phyloP scores from a whole-genome alignment of 2,113 vertebrate species.

The human region DNA sequence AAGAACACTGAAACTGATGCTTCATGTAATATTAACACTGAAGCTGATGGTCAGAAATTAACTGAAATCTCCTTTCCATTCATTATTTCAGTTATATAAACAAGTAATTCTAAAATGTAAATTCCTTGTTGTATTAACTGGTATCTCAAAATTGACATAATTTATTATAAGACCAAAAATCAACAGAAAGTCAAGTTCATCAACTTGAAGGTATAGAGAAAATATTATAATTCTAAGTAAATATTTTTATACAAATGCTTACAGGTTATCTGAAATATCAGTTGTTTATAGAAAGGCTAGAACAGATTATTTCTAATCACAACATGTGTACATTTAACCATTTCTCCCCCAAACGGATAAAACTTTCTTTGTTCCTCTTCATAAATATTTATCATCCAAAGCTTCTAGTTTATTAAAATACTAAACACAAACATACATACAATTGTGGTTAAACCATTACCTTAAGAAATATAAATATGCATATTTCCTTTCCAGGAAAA shows the following conservation, averaged over 20 bases:
- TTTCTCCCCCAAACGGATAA: conserved; percentile 11
- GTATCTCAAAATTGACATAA: background rate
- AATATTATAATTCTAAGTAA: conserved; percentile 16
- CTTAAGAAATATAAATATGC: conserved; percentile 26
- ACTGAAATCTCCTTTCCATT: background rate
- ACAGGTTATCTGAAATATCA: background rate
- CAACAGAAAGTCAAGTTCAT: background rate
- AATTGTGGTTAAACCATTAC: background rate
- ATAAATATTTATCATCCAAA: background rate
- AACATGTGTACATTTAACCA: background rate
- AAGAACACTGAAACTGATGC: background rate
- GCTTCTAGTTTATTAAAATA: conserved; percentile 39
- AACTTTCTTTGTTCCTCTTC: background rate
- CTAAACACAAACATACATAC: background rate
- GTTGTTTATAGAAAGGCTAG: background rate
- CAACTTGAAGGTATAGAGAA: background rate
- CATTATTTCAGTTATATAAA: background rate
- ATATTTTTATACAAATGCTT: background rate
- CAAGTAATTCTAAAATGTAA: conserved; percentile 41
- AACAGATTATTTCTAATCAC: conserved; percentile 32
- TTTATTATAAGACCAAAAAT: background rate
- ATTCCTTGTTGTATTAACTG: background rate
- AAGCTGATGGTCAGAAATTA: conserved; percentile 12
- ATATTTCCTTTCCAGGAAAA: conserved; percentile 31
- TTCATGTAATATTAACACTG: background rate